Conservation (phyloP, 2,888 invertebrate species). For the Cyrtodaria siliqua region DNA sequence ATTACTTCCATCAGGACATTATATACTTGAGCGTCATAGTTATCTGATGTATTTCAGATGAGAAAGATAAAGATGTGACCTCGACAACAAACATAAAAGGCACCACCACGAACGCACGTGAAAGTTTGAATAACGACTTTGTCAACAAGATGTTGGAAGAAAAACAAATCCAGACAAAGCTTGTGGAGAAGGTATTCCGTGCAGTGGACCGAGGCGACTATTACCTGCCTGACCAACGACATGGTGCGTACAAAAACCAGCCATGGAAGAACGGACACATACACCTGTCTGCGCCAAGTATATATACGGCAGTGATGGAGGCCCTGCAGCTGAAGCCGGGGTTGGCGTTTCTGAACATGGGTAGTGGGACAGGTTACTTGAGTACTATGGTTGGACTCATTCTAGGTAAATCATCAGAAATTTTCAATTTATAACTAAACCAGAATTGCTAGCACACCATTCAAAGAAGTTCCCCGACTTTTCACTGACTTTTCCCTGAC, state of each 20-base stretch:
- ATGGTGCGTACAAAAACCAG: slow-evolving; percentile 83
- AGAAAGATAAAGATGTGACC: too few relatives aligned
- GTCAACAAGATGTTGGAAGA: slow-evolving; percentile 93
- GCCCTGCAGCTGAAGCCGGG: slow-evolving; percentile 91
- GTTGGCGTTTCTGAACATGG: slow-evolving; percentile 94
- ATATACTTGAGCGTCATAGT: too few relatives aligned
- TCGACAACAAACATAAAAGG: too few relatives aligned
- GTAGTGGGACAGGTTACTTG: slow-evolving; percentile 97
- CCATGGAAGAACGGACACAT: slow-evolving; percentile 94
- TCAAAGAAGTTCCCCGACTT: too few relatives aligned
- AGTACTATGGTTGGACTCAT: slow-evolving; percentile 94
- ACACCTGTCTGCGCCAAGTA: slow-evolving; percentile 95
- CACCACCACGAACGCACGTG: slow-evolving; percentile 93
- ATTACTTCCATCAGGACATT: too few relatives aligned
- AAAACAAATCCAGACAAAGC: slow-evolving; percentile 90
- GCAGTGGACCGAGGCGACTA: slow-evolving; percentile 94
- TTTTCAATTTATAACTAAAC: too few relatives aligned
- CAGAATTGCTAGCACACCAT: too few relatives aligned
- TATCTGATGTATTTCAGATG: too few relatives aligned
- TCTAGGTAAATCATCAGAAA: too few relatives aligned
- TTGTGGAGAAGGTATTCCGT: slow-evolving; percentile 92
- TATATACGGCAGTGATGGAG: slow-evolving; percentile 96
- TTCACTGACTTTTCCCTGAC: too few relatives aligned
- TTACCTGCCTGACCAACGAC: slow-evolving; percentile 87
- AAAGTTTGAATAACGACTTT: slow-evolving; percentile 94